These are phyloP conservation scores for Sylvia borin DNA, from an alignment of 2,797 vertebrate species.

Conservation along the genomic window DNA sequence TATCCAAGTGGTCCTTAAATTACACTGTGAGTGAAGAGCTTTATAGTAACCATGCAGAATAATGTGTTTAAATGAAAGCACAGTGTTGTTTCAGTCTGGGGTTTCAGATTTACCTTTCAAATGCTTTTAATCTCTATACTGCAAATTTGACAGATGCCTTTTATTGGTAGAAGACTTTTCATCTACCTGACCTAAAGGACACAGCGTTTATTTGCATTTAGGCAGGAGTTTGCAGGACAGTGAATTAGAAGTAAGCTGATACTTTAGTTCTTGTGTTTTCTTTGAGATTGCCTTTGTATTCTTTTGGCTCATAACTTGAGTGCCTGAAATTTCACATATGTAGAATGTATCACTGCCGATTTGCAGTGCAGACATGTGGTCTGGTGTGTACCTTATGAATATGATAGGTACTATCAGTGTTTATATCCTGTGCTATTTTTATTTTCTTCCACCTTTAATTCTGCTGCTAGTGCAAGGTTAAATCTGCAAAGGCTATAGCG, in stretches of 20 bases:
- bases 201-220: constrained; percentile 41
- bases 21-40: constrained; percentile 6
- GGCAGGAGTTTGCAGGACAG: neutral
- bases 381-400: neutral
- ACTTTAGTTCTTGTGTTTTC: neutral
- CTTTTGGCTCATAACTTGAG: neutral
- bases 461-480: neutral
- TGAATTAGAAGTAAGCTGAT: constrained; percentile 41
- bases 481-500: neutral
- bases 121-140: constrained; percentile 31
- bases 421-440: neutral
- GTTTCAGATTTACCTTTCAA: constrained; percentile 51
- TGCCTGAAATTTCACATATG: neutral
- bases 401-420: neutral
- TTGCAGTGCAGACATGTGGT: neutral
- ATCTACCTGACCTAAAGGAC: constrained; percentile 19
- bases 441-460: neutral
- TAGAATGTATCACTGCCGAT: neutral
- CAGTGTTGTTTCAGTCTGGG: constrained; percentile 37
- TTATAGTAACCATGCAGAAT: constrained; percentile 6
- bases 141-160: constrained; percentile 47
- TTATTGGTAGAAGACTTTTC: constrained; percentile 19
- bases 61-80: constrained; percentile 41
- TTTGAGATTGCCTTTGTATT: neutral
- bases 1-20: constrained; percentile 50